Conservation (phyloP, 2,113 vertebrate genomes). For the Peromyscus californicus region DNA sequence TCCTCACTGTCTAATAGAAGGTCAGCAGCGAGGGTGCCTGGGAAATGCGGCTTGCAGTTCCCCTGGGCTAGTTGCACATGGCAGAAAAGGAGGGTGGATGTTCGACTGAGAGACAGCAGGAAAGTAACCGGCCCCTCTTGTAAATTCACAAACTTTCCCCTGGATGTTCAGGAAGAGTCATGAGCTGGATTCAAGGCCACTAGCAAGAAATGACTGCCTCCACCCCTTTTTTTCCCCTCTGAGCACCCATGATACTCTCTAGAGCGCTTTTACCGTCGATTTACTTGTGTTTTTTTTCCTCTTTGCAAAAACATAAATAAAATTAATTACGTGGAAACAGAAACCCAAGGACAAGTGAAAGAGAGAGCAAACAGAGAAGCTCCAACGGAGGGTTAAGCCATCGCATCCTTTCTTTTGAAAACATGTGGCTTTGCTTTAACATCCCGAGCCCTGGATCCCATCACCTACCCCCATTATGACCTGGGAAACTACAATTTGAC, state of each 20-base stretch:
- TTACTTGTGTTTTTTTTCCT: slow-evolving; percentile 19
- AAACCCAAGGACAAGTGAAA: slow-evolving; percentile 24
- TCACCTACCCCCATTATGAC: background rate
- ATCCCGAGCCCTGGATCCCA: background rate
- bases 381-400: background rate
- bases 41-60: background rate
- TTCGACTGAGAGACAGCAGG: background rate
- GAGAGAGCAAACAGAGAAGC: background rate
- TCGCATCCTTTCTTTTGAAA: slow-evolving; percentile 29
- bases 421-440: background rate
- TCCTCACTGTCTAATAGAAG: background rate
- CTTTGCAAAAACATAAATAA: slow-evolving; percentile 48
- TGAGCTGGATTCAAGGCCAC: background rate
- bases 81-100: background rate
- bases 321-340: slow-evolving; percentile 46
- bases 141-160: background rate
- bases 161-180: background rate
- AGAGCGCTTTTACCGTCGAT: background rate
- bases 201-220: background rate
- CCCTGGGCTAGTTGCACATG: background rate
- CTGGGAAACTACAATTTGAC: slow-evolving; percentile 5
- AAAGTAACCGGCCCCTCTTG: background rate
- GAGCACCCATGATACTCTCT: background rate
- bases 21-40: background rate
- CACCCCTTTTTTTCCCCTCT: background rate